Conservation (phyloP, 2,113 vertebrate species). For the Stomatorhinus ivindoensis region DNA sequence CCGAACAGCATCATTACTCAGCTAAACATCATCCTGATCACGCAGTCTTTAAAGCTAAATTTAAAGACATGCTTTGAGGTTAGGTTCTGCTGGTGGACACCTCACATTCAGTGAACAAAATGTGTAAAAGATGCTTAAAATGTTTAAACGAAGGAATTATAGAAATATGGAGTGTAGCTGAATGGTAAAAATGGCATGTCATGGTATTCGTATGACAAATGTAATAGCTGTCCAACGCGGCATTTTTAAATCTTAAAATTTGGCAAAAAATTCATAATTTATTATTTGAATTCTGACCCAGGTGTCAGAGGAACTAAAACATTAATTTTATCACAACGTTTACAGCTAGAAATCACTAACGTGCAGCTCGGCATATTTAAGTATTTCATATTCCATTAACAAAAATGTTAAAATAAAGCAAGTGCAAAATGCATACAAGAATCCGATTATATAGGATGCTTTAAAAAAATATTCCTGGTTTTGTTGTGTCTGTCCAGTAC, state of each 20-base stretch:
- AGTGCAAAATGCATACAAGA: slow-evolving; percentile 13
- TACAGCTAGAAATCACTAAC: neutral
- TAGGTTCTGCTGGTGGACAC: neutral
- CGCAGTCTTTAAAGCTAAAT: neutral
- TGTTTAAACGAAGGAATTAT: neutral
- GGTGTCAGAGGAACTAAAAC: neutral
- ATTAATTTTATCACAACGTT: neutral
- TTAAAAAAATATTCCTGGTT: neutral
- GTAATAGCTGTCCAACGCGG: neutral
- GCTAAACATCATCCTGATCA: neutral
- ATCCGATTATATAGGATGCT: neutral
- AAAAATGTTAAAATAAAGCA: neutral
- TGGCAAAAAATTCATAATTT: neutral
- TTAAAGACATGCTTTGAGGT: slow-evolving; percentile 5
- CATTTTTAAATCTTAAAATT: neutral
- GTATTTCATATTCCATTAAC: neutral
- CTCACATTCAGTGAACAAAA: neutral
- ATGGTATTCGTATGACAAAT: neutral
- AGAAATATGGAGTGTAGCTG: neutral
- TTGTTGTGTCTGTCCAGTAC: neutral
- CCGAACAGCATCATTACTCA: neutral
- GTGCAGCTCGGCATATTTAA: neutral
- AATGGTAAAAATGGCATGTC: neutral
- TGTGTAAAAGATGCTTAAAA: neutral
- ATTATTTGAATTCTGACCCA: neutral